Evolutionary conservation across 2,797 vertebrate species (phyloP), one percentile per base, ranked within the genome.

Genomic region (Sphenodon punctatus): DNA sequence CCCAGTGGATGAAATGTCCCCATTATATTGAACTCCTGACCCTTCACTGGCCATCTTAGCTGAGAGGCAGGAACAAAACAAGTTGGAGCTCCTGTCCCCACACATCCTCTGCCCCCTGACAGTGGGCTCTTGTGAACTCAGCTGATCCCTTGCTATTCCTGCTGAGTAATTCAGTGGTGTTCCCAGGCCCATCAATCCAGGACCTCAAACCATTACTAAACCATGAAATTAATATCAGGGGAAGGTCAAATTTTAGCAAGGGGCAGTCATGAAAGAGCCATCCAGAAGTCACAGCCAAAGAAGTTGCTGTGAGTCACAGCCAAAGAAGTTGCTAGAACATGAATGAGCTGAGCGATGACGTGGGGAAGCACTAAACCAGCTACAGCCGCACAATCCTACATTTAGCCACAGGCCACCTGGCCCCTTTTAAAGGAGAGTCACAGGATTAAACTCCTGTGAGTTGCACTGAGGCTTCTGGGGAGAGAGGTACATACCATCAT

Each of bases 251-350:
- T 83, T 92, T 90, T 89, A 93, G 89, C 82, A 77, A 87, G 78
- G 92, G 89, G 82, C 82, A 13, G 89, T 87, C 89, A 89, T 90
- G 86, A 85, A 88, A 56, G 84, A 91, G 55, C 88, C 7, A 76
- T 5, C 15, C 61, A 1, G 65, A n/a, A n/a, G n/a, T n/a, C n/a
- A n/a, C n/a, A n/a, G n/a, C n/a, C n/a, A n/a, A n/a, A n/a, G 77
- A 84, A 80, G 85, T 78, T 73, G 84, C 89, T 72, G 70, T 92
- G 90, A 93, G 84, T 92, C 89, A 91, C 30, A 82, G 22, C 88
- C 91, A 82, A 51, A 68, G 88, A 45, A 91, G 91, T 72, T 75
- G 71, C 89, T 78, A 49, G 88, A 89, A 55, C 76, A 79, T 51
- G 82, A 75, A 10, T 16, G 90, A 72, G 59, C 30, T 19, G 82